A percentile compares a stretch with the other conserved stretches of the same genome.
phyloP scores from a whole-genome alignment of 53 echinoderm and acorn worm species.

The Apostichopus leukothele region DNA sequence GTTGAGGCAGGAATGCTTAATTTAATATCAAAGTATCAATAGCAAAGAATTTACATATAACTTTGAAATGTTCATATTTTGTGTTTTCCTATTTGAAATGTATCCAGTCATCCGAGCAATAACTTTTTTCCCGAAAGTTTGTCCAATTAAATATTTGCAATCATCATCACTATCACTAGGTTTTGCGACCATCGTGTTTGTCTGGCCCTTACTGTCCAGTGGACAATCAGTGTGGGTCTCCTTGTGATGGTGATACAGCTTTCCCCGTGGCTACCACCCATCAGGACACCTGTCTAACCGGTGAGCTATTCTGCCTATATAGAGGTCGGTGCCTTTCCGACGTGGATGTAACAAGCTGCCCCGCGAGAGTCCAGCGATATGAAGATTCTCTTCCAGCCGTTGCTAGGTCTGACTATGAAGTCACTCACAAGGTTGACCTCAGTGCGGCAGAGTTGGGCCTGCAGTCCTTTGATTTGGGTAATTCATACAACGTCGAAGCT shows the following conservation, averaged over 20 bases:
- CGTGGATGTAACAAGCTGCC: neutral
- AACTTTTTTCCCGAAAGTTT: too few relatives aligned
- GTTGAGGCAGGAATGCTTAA: too few relatives aligned
- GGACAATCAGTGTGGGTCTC: slow-evolving; percentile 10
- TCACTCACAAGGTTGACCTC: slow-evolving; percentile 5
- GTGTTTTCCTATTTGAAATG: too few relatives aligned
- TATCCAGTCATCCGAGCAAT: too few relatives aligned
- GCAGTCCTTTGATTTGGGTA: neutral
- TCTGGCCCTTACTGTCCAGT: neutral
- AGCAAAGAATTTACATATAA: too few relatives aligned
- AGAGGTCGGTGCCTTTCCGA: slow-evolving; percentile 14
- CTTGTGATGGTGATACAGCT: slow-evolving; percentile 12
- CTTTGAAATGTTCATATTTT: too few relatives aligned
- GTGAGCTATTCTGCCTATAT: slow-evolving; percentile 35
- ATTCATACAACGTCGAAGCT: neutral
- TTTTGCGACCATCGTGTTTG: slow-evolving; percentile 16
- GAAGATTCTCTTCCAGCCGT: neutral
- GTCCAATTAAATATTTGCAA: too few relatives aligned
- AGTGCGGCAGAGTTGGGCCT: neutral
- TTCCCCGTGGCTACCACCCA: slow-evolving; percentile 14
- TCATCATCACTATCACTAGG: neutral
- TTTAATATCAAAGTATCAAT: too few relatives aligned
- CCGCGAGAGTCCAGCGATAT: slow-evolving; percentile 7
- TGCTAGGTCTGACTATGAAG: slow-evolving; percentile 1
- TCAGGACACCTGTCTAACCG: slow-evolving; percentile 22